phyloP scores from a whole-genome alignment of 1,140 invertebrate genomes.

The Cydia pomonella region DNA sequence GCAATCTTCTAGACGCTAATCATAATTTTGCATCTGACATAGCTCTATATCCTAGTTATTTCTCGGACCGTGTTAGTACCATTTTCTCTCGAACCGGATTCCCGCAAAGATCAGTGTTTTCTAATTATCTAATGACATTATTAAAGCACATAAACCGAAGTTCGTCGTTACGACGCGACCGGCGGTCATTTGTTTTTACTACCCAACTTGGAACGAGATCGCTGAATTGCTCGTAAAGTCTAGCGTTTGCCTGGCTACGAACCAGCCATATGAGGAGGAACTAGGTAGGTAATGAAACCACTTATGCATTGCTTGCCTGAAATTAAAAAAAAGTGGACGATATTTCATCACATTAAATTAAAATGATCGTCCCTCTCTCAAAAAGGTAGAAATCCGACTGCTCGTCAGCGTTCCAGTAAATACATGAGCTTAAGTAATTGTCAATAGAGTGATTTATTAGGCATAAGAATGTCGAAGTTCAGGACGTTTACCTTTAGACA shows the following conservation, averaged over 20 bases:
- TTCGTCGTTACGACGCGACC: neutral
- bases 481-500: neutral
- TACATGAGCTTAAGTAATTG: too few relatives aligned
- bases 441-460: too few relatives aligned
- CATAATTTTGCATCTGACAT: neutral
- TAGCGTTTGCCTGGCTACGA: neutral
- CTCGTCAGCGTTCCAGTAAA: too few relatives aligned
- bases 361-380: too few relatives aligned
- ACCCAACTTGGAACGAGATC: slow-evolving; percentile 1
- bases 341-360: too few relatives aligned
- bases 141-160: slow-evolving; percentile 11
- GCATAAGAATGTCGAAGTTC: too few relatives aligned
- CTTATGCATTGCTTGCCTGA: neutral
- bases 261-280: neutral
- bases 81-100: neutral
- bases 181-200: neutral
- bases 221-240: neutral
- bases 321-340: too few relatives aligned
- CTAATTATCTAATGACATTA: slow-evolving; percentile 20
- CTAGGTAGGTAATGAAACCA: neutral
- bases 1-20: neutral
- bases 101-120: slow-evolving; percentile 1
- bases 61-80: neutral
- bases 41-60: too few relatives aligned
- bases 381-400: too few relatives aligned